Percentiles rank a stretch among this genome's conserved stretches.
These are phyloP conservation scores for Micromussa lordhowensis DNA, from an alignment of 92 coral and sea anemone species.

Conservation along the genomic window DNA sequence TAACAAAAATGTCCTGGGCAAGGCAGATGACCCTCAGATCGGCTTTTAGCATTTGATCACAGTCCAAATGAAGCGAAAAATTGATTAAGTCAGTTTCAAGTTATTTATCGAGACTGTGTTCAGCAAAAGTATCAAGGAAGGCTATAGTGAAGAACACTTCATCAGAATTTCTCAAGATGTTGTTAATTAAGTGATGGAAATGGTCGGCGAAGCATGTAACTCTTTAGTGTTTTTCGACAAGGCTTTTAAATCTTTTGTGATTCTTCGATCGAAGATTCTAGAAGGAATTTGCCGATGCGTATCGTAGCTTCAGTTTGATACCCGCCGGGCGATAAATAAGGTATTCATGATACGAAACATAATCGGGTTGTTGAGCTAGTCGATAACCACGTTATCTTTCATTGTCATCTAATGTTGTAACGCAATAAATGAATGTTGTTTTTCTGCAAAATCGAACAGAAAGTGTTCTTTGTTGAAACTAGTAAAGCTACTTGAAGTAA, in stretches of 20 bases:
- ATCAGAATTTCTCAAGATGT: conserved; percentile 4
- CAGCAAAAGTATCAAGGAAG: background rate
- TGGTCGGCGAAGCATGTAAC: background rate
- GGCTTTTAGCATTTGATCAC: background rate
- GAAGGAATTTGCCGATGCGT: conserved; percentile 49
- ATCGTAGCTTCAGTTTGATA: background rate
- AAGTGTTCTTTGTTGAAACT: background rate
- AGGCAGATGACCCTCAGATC: background rate
- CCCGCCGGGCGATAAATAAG: conserved; percentile 12
- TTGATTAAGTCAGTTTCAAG: background rate
- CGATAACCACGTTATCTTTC: background rate
- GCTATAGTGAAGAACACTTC: background rate
- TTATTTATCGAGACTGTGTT: background rate
- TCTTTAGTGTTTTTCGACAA: background rate
- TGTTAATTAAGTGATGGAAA: conserved; percentile 14
- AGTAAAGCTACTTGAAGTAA: background rate
- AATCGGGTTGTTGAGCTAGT: background rate
- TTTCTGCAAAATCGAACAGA: conserved; percentile 24
- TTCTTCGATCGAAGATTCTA: conserved; percentile 33
- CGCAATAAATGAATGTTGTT: conserved; percentile 1
- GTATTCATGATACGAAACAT: conserved; percentile 14
- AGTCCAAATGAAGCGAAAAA: background rate
- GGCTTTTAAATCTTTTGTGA: conserved; percentile 37
- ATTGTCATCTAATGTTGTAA: background rate
- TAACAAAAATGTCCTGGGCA: conserved; percentile 8